Conservation (phyloP, 2,797 vertebrate species). For the Enteromius anoplus region DNA sequence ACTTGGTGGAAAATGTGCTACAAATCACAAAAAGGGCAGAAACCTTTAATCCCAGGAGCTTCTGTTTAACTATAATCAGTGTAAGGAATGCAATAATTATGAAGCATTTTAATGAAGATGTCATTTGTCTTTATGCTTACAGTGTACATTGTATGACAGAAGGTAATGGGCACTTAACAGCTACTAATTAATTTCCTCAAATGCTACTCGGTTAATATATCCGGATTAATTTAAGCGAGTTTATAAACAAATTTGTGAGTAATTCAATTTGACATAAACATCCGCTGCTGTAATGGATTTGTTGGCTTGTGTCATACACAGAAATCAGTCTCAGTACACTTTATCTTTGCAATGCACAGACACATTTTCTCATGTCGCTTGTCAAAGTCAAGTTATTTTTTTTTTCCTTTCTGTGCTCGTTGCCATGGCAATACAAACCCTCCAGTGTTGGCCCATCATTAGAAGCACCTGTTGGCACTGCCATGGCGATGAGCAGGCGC, state of each 20-base stretch:
- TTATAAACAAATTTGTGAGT: neutral
- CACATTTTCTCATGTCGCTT: neutral
- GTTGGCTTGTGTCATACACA: neutral
- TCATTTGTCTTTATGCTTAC: neutral
- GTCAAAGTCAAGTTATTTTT: neutral
- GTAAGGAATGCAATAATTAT: neutral
- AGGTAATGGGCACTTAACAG: neutral
- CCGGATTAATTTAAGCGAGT: neutral
- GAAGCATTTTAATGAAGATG: constrained; percentile 8
- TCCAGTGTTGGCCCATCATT: neutral
- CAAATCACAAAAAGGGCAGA: constrained; percentile 25
- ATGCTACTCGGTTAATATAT: neutral
- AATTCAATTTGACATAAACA: constrained; percentile 5
- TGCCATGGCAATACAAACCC: constrained; percentile 10
- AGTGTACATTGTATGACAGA: neutral
- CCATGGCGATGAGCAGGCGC: neutral
- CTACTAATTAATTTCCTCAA: neutral
- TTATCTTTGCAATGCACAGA: constrained; percentile 4
- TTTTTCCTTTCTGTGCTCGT: neutral
- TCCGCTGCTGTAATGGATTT: neutral
- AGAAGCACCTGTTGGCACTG: constrained; percentile 24
- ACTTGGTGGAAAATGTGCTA: constrained; percentile 6
- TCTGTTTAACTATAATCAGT: neutral
- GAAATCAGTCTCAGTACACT: neutral
- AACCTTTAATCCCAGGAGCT: constrained; percentile 11